phyloP scores from a whole-genome alignment of 2,113 vertebrate species.

The Stomatorhinus ivindoensis region DNA sequence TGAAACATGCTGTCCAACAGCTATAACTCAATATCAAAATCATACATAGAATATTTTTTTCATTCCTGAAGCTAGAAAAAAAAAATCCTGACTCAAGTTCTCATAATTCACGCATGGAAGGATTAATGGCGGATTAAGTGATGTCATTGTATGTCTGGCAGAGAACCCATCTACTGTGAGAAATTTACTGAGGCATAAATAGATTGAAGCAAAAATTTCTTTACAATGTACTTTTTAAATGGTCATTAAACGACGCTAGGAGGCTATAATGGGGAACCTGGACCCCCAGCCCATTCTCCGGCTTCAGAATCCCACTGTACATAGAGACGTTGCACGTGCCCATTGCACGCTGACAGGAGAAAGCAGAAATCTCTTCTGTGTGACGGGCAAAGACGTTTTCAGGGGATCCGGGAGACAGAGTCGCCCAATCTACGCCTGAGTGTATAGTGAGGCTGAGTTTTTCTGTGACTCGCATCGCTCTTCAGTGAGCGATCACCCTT shows the following conservation, averaged over 20 bases:
- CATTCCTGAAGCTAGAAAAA: neutral
- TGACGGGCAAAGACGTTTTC: constrained; percentile 6
- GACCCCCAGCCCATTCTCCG: neutral
- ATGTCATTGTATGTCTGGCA: neutral
- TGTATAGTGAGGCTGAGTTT: neutral
- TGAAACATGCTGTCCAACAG: neutral
- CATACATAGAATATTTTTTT: neutral
- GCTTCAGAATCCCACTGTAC: neutral
- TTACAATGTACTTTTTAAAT: neutral
- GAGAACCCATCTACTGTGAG: neutral
- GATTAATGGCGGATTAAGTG: neutral
- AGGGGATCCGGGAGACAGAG: neutral
- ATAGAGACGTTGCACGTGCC: neutral
- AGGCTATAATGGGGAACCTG: neutral
- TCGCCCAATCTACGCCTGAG: neutral
- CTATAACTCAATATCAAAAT: neutral
- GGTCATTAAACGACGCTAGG: neutral
- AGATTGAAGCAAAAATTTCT: neutral
- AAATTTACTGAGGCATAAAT: neutral
- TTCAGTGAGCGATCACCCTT: neutral
- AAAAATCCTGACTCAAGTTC: neutral
- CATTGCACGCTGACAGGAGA: neutral
- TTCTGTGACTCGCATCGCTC: neutral
- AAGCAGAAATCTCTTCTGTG: constrained; percentile 2
- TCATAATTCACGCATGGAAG: neutral